phyloP scores from a whole-genome alignment of 2,797 vertebrate species.

The Halcyon leucocephala region DNA sequence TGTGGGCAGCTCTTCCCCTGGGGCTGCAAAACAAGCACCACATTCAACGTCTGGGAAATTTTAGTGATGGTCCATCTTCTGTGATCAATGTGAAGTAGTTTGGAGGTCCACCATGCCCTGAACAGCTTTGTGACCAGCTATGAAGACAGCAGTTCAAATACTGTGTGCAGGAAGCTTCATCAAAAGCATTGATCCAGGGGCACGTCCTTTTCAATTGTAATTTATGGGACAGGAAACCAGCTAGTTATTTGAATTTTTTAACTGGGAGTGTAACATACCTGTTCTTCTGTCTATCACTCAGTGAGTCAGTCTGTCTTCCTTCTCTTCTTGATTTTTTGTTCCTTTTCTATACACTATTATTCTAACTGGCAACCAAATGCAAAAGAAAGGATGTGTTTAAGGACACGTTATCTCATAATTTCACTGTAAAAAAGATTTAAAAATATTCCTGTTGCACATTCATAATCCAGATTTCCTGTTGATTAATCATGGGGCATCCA shows the following conservation, averaged over 20 bases:
- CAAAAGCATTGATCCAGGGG: not conserved
- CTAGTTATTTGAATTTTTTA: not conserved
- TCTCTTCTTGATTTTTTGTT: not conserved
- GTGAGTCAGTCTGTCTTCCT: not conserved
- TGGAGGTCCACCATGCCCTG: not conserved
- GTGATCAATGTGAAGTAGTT: not conserved
- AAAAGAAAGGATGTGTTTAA: not conserved
- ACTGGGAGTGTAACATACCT: not conserved
- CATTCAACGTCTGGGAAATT: not conserved
- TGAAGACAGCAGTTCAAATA: not conserved
- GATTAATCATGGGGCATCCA: not conserved
- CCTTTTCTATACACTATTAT: not conserved
- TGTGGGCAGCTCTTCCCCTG: not conserved
- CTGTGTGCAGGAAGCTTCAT: not conserved
- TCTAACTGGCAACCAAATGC: slow-evolving; percentile 3
- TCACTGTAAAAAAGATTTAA: not conserved
- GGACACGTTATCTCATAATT: not conserved
- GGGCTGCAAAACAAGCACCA: not conserved
- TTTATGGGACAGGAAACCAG: not conserved
- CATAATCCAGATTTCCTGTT: not conserved
- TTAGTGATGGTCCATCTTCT: not conserved
- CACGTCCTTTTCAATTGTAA: not conserved
- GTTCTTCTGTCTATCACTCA: not conserved
- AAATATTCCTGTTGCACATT: not conserved
- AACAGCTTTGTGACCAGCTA: not conserved